Evolutionary conservation across 2,888 invertebrate species (phyloP).

Genomic region (Lathronympha strigana): DNA sequence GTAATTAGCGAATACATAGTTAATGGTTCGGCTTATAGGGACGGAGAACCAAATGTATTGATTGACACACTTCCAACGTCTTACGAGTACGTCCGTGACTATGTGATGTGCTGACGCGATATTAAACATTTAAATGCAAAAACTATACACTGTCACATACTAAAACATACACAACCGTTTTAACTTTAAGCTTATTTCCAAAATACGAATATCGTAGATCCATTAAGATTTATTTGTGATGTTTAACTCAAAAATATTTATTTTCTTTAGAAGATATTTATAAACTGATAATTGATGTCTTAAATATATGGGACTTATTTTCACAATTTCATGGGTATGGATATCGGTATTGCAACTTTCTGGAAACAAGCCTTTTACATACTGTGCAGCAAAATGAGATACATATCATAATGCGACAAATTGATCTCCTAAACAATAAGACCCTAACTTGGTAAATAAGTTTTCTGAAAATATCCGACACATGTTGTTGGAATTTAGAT

Average conservation of each 20-base stretch:
- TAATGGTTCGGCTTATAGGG: constrained; percentile 58
- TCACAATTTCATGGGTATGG: not conserved
- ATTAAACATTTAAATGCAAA: constrained; percentile 62
- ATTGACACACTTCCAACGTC: constrained; percentile 51
- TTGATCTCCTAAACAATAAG: constrained; percentile 52
- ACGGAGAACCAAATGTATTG: constrained; percentile 70
- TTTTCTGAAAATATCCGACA: constrained; percentile 66
- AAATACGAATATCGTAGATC: not conserved
- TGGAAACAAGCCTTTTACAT: constrained; percentile 45
- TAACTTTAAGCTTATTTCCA: constrained; percentile 42
- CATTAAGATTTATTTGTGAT: not conserved
- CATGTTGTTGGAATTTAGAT: constrained; percentile 55
- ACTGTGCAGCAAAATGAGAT: constrained; percentile 52
- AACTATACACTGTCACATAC: constrained; percentile 58
- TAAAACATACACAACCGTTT: constrained; percentile 70
- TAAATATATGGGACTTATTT: not conserved
- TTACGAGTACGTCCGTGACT: constrained; percentile 34
- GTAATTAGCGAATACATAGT: constrained; percentile 28
- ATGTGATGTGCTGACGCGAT: constrained; percentile 8
- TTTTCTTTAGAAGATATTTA: not conserved
- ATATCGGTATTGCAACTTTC: not conserved
- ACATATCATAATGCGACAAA: constrained; percentile 41
- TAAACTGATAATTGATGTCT: not conserved
- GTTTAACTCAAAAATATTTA: not conserved
- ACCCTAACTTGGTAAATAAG: constrained; percentile 52